Evolutionary conservation across 2,797 vertebrate genomes (phyloP), one percentile per base, ranked within the genome.

Genomic region (Carcharodon carcharias): DNA sequence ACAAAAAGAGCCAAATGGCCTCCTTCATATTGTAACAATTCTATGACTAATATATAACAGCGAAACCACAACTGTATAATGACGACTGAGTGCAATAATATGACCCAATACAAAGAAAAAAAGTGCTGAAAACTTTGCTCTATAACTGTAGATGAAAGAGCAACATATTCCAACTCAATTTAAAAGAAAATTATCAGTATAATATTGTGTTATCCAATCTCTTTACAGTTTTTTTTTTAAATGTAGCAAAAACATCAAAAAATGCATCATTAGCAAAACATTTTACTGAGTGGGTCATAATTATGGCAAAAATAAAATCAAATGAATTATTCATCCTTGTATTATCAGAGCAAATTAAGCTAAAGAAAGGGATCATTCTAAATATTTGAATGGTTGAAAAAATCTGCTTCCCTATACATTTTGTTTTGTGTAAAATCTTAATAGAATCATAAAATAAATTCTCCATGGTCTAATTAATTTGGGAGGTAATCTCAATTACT

Each of bases 401-500:
- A 95, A 95, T 77, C 50, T 95, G 94, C 94, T 99, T 99, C 97
- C 98, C 98, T 98, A 98, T 98, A 98, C 98, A 97, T 98, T 97
- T 97, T 96, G 98, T 97, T 93, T 96, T 93, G 54, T 61, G 54
- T 71, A 65, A 95, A 87, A 95, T 87, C 63, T 96, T 98, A 97
- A 97, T 97, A 96, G 96, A 96, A 96, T 97, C 97, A 97, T 97
- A 97, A 97, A 98, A 98, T 98, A 98, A 97, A 98, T 98, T 97
- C 97, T 97, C 97, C 97, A 97, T 96, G 96, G 97, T 98, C 97
- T 98, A 98, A 98, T 98, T 98, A 98, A 98, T 97, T 98, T 97
- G 97, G 97, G 97, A 97, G 97, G 97, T 97, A 97, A 98, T 98
- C 98, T 98, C 98, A 98, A 98, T 98, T 98, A 98, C 97, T 98